Base-by-base conservation (phyloP, 2,888 invertebrate species). In the Podabrus alpinus region DNA sequence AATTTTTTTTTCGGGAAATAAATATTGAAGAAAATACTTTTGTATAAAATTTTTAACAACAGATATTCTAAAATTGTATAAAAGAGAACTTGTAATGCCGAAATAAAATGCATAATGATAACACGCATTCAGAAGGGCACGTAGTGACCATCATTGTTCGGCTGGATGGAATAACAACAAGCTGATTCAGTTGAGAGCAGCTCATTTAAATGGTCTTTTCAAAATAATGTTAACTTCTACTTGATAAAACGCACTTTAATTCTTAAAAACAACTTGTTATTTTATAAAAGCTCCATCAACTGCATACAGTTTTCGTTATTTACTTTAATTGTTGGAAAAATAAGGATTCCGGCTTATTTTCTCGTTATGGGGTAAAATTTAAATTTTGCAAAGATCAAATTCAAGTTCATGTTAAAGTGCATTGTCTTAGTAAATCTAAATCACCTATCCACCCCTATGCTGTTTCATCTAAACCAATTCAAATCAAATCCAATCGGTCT, bases 391-490 rank as follows among this genome's bases (percentile, higher is more conserved):
- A 69, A 62, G 66, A 74, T 74, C 74, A 72, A 68, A 69, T 74
- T 74, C 62, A 29, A 68, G 72, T 71, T 74, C 72, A 75, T 77
- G 77, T 77, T 73, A 73, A 76, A 79, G 75, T 77, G 72, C 74
- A 78, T 71, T 77, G 78, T 78, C 78, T 77, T 74, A 70, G 78
- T 76, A 76, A 73, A 80, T 78, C 79, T 79, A 83, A 83, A 83
- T 82, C 82, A 81, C 83, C 82, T 84, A 84, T 84, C 85, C 85
- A 84, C 85, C 85, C 85, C 84, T 83, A 83, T 81, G 85, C 83
- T 85, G 85, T 85, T 86, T 85, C 84, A 85, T 86, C 85, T 84
- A 85, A 85, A 86, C 85, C 85, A 84, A 86, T 86, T 86, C 86
- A 86, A 86, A 86, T 86, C 85, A 84, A 85, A 86, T 86, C 85